A percentile compares a stretch with the other conserved stretches of the same genome.
These are phyloP conservation scores for Alosa alosa DNA, from an alignment of 2,113 vertebrate species.

Conservation along the genomic window DNA sequence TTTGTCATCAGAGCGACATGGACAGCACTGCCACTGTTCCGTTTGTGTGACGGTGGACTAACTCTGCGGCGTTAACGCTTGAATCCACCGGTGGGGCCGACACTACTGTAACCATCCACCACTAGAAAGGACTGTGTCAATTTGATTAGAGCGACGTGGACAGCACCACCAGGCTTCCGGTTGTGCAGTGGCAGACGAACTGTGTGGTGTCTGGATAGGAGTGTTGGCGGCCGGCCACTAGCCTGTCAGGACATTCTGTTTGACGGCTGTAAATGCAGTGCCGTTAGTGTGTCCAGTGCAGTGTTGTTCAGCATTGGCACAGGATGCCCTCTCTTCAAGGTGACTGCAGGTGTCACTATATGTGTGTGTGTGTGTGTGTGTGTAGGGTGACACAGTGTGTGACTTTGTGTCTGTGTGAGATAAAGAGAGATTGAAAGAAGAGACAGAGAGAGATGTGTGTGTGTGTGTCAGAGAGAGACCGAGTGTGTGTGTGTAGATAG, in stretches of 20 bases:
- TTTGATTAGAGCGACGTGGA: neutral
- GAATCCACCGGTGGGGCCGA: neutral
- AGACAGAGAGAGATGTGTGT: conserved; percentile 24
- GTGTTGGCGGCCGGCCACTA: neutral
- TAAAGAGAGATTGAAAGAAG: neutral
- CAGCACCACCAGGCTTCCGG: neutral
- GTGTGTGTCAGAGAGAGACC: neutral
- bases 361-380: conserved; percentile 27
- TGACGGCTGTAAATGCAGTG: neutral
- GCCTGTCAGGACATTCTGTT: conserved; percentile 4
- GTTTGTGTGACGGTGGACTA: too few relatives aligned
- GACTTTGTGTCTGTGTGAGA: neutral
- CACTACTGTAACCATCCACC: too few relatives aligned
- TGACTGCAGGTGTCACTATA: neutral
- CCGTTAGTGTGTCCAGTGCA: neutral
- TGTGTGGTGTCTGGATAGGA: neutral
- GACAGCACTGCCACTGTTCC: too few relatives aligned
- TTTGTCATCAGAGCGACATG: too few relatives aligned
- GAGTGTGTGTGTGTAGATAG: conserved; percentile 24
- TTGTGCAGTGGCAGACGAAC: neutral
- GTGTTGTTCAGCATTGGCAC: too few relatives aligned
- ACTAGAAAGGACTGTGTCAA: too few relatives aligned
- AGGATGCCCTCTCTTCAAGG: neutral
- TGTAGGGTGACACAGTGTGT: neutral
- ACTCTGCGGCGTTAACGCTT: neutral